Base-by-base conservation (phyloP, 2,888 invertebrate genomes). In the Spialia ferax region DNA sequence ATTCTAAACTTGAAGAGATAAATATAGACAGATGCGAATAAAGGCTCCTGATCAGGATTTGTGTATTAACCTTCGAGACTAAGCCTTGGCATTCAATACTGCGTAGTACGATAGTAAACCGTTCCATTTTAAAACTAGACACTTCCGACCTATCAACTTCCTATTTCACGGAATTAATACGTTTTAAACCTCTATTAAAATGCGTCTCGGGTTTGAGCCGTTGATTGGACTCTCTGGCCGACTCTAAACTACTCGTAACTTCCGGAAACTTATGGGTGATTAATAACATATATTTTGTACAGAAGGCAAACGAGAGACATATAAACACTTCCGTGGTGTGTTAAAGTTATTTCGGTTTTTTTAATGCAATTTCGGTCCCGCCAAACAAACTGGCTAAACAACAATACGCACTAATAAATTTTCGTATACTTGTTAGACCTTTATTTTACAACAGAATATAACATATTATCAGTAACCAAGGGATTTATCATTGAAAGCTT, bases 71-170 rank as follows among this genome's bases (percentile, higher is more conserved):
- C 83, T 90, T 87, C 88, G 81, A 77, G 60, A 68, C 67, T 73
- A 73, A 76, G 77, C 93, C 93, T 93, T 93, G 93, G 92, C 93
- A 92, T 93, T 92, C 89, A 88, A 78, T 73, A 77, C 82, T 85
- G 84, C 87, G 83, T 79, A 77, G 73, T 81, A 78, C 82, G n/a
- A n/a, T n/a, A n/a, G n/a, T 84, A 83, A 86, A 85, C 82, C 87
- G 87, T 89, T 91, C 86, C 82, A 88, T 87, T 91, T 92, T 86
- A 83, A 84, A 86, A 83, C 78, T 76, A 77, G 79, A 69, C 79
- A 90, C 91, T 93, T 93, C 92, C 93, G 92, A 90, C 85, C 79
- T 79, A 75, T 78, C 74, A 71, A 86, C 87, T 93, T 93, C 93
- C 91, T 90, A 83, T 81, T 83, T 79, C 65, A 77, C 74, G 72